Percentiles rank a stretch among this genome's conserved stretches.
Evolutionary conservation across 2,113 vertebrate species (phyloP).

Genomic region (Nibea coibor): DNA sequence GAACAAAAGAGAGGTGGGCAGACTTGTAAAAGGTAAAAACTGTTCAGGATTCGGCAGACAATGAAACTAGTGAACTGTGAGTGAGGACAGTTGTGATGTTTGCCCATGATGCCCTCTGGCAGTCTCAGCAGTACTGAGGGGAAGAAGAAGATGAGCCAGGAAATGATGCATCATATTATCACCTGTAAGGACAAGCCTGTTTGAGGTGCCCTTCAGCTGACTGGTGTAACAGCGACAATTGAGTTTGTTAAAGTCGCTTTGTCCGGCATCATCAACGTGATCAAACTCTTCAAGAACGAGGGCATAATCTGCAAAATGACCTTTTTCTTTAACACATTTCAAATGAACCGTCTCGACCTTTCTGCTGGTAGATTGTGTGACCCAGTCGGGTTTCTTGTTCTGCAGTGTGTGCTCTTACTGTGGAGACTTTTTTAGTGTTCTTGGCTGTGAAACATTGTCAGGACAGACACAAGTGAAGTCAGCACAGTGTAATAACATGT

Average conservation of each 20-base stretch:
- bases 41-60: not conserved
- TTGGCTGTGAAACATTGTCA: not conserved
- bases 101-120: conserved; percentile 1
- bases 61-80: not conserved
- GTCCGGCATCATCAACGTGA: not conserved
- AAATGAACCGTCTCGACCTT: not conserved
- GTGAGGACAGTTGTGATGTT: not conserved
- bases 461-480: not conserved
- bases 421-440: not conserved
- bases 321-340: not conserved
- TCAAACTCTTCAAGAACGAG: not conserved
- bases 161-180: conserved; percentile 12
- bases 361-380: not conserved
- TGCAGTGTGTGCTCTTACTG: not conserved
- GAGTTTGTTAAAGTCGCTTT: not conserved
- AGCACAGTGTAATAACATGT: not conserved
- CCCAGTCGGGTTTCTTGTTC: not conserved
- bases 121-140: not conserved
- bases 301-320: not conserved
- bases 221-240: conserved; percentile 3
- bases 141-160: conserved; percentile 27
- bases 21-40: not conserved
- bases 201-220: conserved; percentile 9
- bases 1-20: not conserved
- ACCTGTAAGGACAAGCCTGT: conserved; percentile 6